Evolutionary conservation across 2,113 vertebrate genomes (phyloP), one percentile per base, ranked within the genome.

Genomic region (Promerops cafer): DNA sequence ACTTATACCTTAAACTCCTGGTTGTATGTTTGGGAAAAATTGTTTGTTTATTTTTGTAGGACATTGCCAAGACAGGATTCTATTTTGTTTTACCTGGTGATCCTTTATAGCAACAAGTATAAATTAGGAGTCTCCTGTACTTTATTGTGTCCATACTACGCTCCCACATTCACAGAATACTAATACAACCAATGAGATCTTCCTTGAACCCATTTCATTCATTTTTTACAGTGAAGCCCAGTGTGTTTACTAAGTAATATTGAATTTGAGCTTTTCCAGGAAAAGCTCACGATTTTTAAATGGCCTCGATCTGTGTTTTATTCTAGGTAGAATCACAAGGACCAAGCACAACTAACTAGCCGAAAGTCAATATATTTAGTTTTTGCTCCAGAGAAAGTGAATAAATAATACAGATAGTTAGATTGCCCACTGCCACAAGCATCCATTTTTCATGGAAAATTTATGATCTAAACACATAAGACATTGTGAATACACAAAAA

Each of bases 371-470:
- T 88, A 86, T 50, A 92, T 69, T 91, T 93, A 88, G 74, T 7
- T 83, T 91, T 93, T 86, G 6, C 70, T 93, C 45, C 39, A 91
- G 82, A 93, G 74, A 79, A n/a, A 72, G 30, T 68, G 39, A 82
- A 94, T 91, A 91, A 91, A 87, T 91, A 87, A 88, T 81, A 92
- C 5, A 91, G 61, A 64, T 79, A 87, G 68, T 89, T 89, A 85
- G 75, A 89, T 76, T 91, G 54, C 42, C 40, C 50, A 91, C 39
- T 80, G 87, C 65, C 70, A 91, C 54, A 65, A 66, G 24, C 40
- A 90, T 90, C 44, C 50, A 78, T 95, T 94, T 95, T 81, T 93
- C 76, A 94, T 86, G 53, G 82, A 81, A 92, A 94, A 83, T 86
- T 65, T 91, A 77, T 88, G 78, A 90, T 72, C 42, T 74, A 89